These are phyloP conservation scores for Drosophila fulvimacula DNA, from an alignment of 2,888 invertebrate species.

Conservation along the genomic window DNA sequence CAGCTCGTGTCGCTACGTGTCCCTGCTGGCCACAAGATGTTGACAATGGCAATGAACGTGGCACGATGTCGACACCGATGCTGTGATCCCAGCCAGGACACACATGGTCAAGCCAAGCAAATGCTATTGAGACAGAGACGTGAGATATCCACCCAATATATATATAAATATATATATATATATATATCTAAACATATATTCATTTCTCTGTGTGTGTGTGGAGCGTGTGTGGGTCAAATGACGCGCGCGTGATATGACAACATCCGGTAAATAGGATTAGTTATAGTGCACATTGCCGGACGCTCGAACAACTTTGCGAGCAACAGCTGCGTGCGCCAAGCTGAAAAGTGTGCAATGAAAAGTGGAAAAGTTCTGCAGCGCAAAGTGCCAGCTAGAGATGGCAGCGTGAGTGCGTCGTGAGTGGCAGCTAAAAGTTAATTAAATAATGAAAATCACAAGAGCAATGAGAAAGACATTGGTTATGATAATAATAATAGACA, in stretches of 20 bases:
- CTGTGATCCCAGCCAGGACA: constrained; percentile 12
- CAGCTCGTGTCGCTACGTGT: constrained; percentile 52
- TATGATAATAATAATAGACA: neutral
- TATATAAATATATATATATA: neutral
- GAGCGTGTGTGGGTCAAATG: constrained; percentile 66
- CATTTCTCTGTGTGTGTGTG: constrained; percentile 2
- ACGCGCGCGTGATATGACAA: constrained; percentile 75
- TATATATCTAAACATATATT: no score
- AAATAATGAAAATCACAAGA: neutral
- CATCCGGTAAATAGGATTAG: constrained; percentile 70
- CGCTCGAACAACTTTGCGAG: constrained; percentile 36
- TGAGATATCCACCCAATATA: constrained; percentile 36
- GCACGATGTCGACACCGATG: constrained; percentile 27
- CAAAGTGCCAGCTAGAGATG: constrained; percentile 36
- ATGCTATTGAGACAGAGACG: constrained; percentile 41
- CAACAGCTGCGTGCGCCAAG: constrained; percentile 64
- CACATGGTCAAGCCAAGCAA: constrained; percentile 56
- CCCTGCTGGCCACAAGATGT: constrained; percentile 71
- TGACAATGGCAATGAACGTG: constrained; percentile 79
- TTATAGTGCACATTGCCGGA: constrained; percentile 45
- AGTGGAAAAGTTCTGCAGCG: constrained; percentile 55
- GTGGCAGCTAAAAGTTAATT: neutral
- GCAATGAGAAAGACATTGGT: neutral
- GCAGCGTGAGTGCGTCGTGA: constrained; percentile 5
- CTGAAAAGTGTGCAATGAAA: constrained; percentile 70